Evolutionary conservation across 2,888 invertebrate genomes (phyloP).

Genomic region (Matsumyia berberina): DNA sequence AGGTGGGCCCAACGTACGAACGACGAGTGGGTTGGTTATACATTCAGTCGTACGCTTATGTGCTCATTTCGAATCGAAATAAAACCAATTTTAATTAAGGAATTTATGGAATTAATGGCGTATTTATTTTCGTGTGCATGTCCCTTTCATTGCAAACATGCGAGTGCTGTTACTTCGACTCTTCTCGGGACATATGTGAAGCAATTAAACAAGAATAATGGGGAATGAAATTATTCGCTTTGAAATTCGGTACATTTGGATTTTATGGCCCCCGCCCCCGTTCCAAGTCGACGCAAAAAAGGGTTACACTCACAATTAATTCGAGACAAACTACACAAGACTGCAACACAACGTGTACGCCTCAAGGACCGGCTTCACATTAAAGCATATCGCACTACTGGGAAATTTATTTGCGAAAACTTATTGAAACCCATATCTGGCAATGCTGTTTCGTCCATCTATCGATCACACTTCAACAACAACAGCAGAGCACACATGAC

Average conservation of each 20-base stretch:
- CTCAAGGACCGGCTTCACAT: slow-evolving; percentile 19
- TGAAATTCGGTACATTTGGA: slow-evolving; percentile 48
- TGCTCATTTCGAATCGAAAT: slow-evolving; percentile 58
- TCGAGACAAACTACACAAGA: slow-evolving; percentile 30
- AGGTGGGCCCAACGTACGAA: no score
- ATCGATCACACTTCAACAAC: slow-evolving; percentile 53
- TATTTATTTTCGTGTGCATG: slow-evolving; percentile 61
- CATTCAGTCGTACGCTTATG: slow-evolving; percentile 14
- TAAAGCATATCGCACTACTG: slow-evolving; percentile 37
- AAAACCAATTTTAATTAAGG: slow-evolving; percentile 70
- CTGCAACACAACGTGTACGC: no score
- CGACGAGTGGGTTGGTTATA: neutral
- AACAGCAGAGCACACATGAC: slow-evolving; percentile 15
- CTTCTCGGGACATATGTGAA: slow-evolving; percentile 58
- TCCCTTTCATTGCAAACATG: slow-evolving; percentile 31
- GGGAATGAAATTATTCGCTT: slow-evolving; percentile 57
- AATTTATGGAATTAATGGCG: slow-evolving; percentile 65
- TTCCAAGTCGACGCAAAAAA: slow-evolving; percentile 10
- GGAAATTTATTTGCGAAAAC: slow-evolving; percentile 25
- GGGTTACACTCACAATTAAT: slow-evolving; percentile 45
- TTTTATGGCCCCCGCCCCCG: slow-evolving; percentile 30
- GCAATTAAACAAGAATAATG: slow-evolving; percentile 69
- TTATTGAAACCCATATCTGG: slow-evolving; percentile 36
- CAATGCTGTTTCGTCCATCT: slow-evolving; percentile 21
- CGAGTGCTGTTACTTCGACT: slow-evolving; percentile 10